Base-by-base conservation (phyloP, 2,797 vertebrate species). In the Melopsittacus undulatus region DNA sequence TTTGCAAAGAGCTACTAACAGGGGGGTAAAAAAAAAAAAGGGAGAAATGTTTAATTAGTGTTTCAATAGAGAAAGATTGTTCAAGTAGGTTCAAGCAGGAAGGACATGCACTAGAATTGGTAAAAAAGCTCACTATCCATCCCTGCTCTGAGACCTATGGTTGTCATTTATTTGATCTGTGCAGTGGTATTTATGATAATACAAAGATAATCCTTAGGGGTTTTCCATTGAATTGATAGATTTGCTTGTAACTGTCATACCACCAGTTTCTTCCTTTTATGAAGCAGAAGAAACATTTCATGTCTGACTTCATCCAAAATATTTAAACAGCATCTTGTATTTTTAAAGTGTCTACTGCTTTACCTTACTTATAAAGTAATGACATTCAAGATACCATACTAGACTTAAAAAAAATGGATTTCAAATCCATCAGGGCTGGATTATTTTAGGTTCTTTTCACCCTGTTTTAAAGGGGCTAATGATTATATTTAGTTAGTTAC, bases 251-350 rank as follows among this genome's bases (percentile, higher is more conserved):
- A 74, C n/a, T 70, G 30, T 75, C 23, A 52, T 68, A 27, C 29
- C 72, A n/a, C 40, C 54, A 23, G 13, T 91, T 76, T 86, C 49
- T 91, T 73, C 86, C 49, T 42, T 72, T 48, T 63, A 38, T 51
- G 34, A 64, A 73, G 9, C 22, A 46, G 38, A 84, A 38, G n/a
- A 75, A 86, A 67, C 9, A 18, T 88, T 83, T 77, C 22, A 46
- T 72, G 42, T 86, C 61, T 62, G 49, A 18, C 30, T 90, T 89
- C 11, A 79, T 75, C 52, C 24, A 72, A 91, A 93, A 32, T 64
- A 56, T n/a, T 56, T 72, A n/a, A 70, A 54, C 23, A 45, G 10
- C 36, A 34, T 57, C 26, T 88, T 42, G 21, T 63, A 52, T 76
- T 87, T 88, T 84, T 69, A 32, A 48, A 72, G 66, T 51, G 7